Base-by-base conservation (phyloP, 2,888 invertebrate genomes). In the Drosophila nr. perissopoda region DNA sequence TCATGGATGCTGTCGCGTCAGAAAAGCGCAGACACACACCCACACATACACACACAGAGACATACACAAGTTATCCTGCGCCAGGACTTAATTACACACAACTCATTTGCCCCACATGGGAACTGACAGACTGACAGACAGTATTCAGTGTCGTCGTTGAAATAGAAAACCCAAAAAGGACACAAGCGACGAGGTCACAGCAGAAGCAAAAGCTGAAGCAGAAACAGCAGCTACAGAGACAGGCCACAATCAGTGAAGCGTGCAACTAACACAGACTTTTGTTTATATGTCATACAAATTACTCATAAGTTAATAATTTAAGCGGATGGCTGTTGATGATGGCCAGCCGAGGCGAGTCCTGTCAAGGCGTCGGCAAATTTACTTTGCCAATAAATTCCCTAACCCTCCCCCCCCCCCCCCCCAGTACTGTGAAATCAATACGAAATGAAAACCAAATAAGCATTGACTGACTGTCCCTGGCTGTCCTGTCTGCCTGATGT, bases 281-380 rank as follows among this genome's bases (percentile, higher is more conserved):
- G 85, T 89, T 89, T 87, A 85, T 89, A 80, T 89, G 89, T 84
- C 86, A 89, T 89, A 89, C 87, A 87, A 86, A 89, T 89, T 87
- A 84, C 90, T 89, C 80, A 89, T 82, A 80, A 85, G 86, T 89
- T 87, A 86, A 86, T 86, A 86, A 89, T 86, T 86, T 84, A 87
- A 86, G 84, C 89, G 87, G 86, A 86, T 82, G 87, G 84, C 89
- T 84, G 84, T 76, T 89, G 84, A 78, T 86, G 84, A 84, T 80
- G 88, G 87, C 80, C 83, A 80, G 73, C 63, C 66, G 62, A 59
- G 59, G 25, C 56, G 33, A 34, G 56, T 57, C 42, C 16, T 65
- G 61, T 66, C 31, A 71, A 75, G 85, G 71, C 76, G 68, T 76
- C 83, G 72, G 89, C 64, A 83, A 86, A 88, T 88, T 72, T 88